A percentile compares a stretch with the other conserved stretches of the same genome.
These are phyloP conservation scores for Aplochiton taeniatus DNA, from an alignment of 2,797 vertebrate species.

Conservation along the genomic window DNA sequence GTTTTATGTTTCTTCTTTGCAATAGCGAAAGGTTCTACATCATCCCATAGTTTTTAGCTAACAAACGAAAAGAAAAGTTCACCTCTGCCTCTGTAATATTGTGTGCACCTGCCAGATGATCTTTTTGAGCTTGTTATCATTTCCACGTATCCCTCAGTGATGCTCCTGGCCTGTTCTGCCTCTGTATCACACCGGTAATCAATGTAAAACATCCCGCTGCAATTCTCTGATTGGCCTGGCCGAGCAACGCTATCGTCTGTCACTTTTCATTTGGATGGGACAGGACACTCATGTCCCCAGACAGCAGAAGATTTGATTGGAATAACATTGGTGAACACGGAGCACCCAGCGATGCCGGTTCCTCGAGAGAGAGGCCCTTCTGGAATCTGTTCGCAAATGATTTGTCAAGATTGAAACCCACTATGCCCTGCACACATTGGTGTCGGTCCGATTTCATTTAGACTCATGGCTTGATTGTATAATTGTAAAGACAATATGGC, in stretches of 20 bases:
- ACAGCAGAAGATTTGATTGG: constrained; percentile 64
- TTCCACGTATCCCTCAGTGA: constrained; percentile 39
- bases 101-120: neutral
- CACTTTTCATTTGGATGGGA: constrained; percentile 64
- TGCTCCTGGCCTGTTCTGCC: constrained; percentile 37
- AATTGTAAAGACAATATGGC: neutral
- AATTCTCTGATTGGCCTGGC: constrained; percentile 66
- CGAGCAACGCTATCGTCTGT: constrained; percentile 58
- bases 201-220: constrained; percentile 58
- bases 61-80: too few species aligned
- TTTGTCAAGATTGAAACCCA: constrained; percentile 8
- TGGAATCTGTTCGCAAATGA: constrained; percentile 18
- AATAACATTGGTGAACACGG: constrained; percentile 55
- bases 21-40: too few species aligned
- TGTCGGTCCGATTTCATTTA: too few species aligned
- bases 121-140: constrained; percentile 20
- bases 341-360: constrained; percentile 35
- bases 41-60: too few species aligned
- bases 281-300: constrained; percentile 55
- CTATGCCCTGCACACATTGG: neutral
- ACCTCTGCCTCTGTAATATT: too few species aligned
- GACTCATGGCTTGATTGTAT: neutral
- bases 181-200: constrained; percentile 52
- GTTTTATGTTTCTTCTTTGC: too few species aligned
- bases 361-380: constrained; percentile 36